Base-by-base conservation (phyloP, 2,797 vertebrate species). In the Muraenolepis orangiensis region DNA sequence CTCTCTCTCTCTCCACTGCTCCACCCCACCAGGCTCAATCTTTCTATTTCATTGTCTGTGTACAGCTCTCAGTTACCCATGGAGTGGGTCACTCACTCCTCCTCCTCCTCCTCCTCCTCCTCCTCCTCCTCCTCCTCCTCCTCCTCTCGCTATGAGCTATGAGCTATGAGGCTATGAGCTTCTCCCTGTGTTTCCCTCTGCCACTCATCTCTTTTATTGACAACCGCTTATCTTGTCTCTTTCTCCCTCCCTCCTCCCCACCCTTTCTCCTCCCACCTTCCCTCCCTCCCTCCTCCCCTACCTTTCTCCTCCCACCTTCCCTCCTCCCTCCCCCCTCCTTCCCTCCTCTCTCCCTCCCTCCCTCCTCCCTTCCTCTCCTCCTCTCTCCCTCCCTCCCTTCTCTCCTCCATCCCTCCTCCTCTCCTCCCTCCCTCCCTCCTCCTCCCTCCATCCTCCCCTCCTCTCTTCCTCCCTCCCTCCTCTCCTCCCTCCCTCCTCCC, bases 361-460 rank as follows among this genome's bases (percentile, higher is more conserved):
- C 16, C 51, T 57, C 20, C 51, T 57, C 5, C 23, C 79, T 84
- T 80, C n/a, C n/a, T n/a, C n/a, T n/a, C n/a, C n/a, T 68, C 57
- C n/a, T 38, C 29, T n/a, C n/a, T n/a, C 28, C 28, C 23, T 13
- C 42, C 18, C 61, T 18, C 30, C 0, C 36, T n/a, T 14, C 64
- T 20, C 46, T n/a, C 20, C 7, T 2, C 68, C 36, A 51, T 31
- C 18, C 40, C 51, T 36, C 29, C 32, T 40, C 66, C 20, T 51
- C 78, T 79, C 5, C 46, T 7, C 46, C 16, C 46, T 20, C 46
- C 16, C 51, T 57, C 20, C 51, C n/a, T 68, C 57, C n/a, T 38
- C 29, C 28, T n/a, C n/a, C n/a, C n/a, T n/a, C n/a, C n/a, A n/a
- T n/a, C n/a, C n/a, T n/a, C n/a, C n/a, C n/a, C n/a, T n/a, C n/a